Percentiles rank a stretch among this genome's conserved stretches.
Conservation (phyloP, 2,797 vertebrate species). For the Micrastur ruficollis region DNA sequence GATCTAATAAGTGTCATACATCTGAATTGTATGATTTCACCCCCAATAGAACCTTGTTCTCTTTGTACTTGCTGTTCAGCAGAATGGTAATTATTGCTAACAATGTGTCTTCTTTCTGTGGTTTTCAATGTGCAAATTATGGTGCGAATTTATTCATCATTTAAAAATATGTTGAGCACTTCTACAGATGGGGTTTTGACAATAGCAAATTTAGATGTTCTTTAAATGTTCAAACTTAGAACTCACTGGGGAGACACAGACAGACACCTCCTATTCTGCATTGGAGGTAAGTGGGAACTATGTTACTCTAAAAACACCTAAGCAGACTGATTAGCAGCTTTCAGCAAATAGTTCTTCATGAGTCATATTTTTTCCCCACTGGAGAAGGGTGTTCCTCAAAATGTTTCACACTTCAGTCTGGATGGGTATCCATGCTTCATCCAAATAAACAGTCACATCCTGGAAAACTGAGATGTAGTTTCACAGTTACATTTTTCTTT, state of each 20-base stretch:
- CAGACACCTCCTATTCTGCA: not conserved
- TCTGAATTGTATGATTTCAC: slow-evolving; percentile 17
- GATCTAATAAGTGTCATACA: slow-evolving; percentile 36
- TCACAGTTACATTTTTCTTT: not conserved
- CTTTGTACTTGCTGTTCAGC: slow-evolving; percentile 13
- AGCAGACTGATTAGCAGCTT: not conserved
- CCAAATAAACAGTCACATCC: not conserved
- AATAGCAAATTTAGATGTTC: slow-evolving; percentile 46
- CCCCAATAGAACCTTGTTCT: slow-evolving; percentile 1
- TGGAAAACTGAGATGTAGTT: not conserved
- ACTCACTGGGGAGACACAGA: slow-evolving; percentile 6
- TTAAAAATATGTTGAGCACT: slow-evolving; percentile 12
- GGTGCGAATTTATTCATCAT: slow-evolving; percentile 40
- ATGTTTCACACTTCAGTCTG: not conserved
- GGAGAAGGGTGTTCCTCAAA: not conserved
- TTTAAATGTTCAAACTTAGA: slow-evolving; percentile 34
- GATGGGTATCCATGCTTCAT: not conserved
- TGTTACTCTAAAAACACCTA: not conserved
- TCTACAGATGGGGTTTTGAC: slow-evolving; percentile 52
- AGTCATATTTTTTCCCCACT: not conserved
- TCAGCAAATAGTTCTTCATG: not conserved
- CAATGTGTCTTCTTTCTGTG: slow-evolving; percentile 25
- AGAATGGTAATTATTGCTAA: slow-evolving; percentile 44
- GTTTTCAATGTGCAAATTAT: slow-evolving; percentile 1
- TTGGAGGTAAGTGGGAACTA: not conserved